phyloP scores from a whole-genome alignment of 2,888 invertebrate genomes.

The Agrochola lychnidis region DNA sequence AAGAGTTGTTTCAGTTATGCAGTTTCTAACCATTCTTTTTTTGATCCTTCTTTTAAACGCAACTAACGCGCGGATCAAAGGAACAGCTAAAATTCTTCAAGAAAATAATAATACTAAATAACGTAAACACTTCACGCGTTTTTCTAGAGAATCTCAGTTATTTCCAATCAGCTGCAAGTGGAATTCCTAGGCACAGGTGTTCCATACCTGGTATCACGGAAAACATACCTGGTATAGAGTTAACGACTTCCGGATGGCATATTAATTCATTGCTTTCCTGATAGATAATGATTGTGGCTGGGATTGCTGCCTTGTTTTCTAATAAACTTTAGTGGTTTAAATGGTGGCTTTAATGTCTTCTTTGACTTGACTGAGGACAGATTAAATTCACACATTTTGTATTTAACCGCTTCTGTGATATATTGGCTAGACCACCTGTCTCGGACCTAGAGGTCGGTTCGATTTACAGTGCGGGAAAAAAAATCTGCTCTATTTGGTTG shows the following conservation, averaged over 20 bases:
- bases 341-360: neutral
- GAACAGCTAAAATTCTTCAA: neutral
- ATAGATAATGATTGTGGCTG: conserved; percentile 51
- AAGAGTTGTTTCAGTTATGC: neutral
- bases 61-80: neutral
- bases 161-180: conserved; percentile 51
- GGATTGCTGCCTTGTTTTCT: conserved; percentile 11
- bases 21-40: neutral
- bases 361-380: conserved; percentile 16
- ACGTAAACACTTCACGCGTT: conserved; percentile 16
- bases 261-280: conserved; percentile 66
- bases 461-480: too few species aligned
- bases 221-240: conserved; percentile 52
- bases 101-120: conserved; percentile 27
- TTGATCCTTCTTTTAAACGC: neutral
- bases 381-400: neutral
- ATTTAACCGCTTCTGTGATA: too few species aligned
- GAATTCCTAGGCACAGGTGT: conserved; percentile 61
- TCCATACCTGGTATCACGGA: conserved; percentile 59
- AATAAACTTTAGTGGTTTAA: conserved; percentile 17
- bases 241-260: conserved; percentile 64
- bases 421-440: too few species aligned
- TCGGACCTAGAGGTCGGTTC: too few species aligned
- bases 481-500: too few species aligned
- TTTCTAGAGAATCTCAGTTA: conserved; percentile 35